Evolutionary conservation across 2,888 invertebrate genomes (phyloP), one percentile per base, ranked within the genome.

Genomic region (Clistopyga incitator): DNA sequence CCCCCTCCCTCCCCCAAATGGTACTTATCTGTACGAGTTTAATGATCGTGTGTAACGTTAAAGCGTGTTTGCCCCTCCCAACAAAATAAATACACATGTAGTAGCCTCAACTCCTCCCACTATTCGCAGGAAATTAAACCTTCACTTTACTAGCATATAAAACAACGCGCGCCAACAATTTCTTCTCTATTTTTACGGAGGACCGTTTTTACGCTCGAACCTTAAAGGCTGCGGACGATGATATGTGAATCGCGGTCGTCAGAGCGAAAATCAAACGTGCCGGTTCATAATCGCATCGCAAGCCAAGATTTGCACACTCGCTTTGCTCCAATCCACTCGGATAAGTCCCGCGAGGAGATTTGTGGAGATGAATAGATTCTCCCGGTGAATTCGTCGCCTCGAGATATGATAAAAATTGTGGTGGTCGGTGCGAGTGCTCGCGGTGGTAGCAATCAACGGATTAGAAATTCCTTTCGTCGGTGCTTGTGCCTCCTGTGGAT

Each of bases 131-230:
- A 77, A 77, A 87, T 75, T 86, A 90, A 92, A 90, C 91, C 88
- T 90, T 91, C 92, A 90, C 91, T 92, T 89, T 90, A 90, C 90
- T 67, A 45, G 42, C 65, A 86, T 92, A 92, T 91, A 92, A 91
- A 92, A 91, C 88, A 88, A 87, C 87, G 87, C 81, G 88, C 86
- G 67, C 72, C 78, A 70, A 78, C 79, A 88, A 88, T 90, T 88
- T 89, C 88, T 86, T 86, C 84, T 87, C 85, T 88, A 88, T 87
- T 89, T 88, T 89, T 88, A 50, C 70, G 78, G 11, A 18, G 20
- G 45, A 70, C 10, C 45, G 50, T 50, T 54, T 61, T 50, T 42
- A 23, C 38, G 61, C 20, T 34, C 20, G 64, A 56, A 23, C 56
- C 4, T 25, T 56, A 23, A 11, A 25, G 25, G 25, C 23, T 13